Conservation (phyloP, 1,140 invertebrate species). For the Drosophila azteca region DNA sequence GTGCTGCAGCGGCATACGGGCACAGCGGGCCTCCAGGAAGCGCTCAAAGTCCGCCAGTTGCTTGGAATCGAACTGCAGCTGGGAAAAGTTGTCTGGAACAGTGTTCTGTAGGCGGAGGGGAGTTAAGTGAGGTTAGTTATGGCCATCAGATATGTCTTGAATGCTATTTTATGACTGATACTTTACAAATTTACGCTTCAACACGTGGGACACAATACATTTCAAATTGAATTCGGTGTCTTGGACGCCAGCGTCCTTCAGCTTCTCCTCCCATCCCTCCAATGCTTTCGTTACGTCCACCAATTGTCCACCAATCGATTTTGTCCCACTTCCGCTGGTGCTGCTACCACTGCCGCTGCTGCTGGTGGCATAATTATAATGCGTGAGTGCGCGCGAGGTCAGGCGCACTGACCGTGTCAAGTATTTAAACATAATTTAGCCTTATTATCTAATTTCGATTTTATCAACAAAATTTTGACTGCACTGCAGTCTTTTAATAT, state of each 20-base stretch:
- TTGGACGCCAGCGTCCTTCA: slow-evolving; percentile 72
- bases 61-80: slow-evolving; percentile 55
- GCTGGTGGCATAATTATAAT: slow-evolving; percentile 11
- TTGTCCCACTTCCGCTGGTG: not conserved
- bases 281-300: slow-evolving; percentile 58
- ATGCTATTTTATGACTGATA: not conserved
- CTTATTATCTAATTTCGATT: slow-evolving; percentile 71
- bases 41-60: slow-evolving; percentile 73
- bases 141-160: not conserved
- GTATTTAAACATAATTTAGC: slow-evolving; percentile 60
- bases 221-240: slow-evolving; percentile 83
- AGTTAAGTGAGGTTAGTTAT: slow-evolving; percentile 19
- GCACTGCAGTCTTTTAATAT: not conserved
- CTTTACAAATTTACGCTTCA: slow-evolving; percentile 77
- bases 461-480: slow-evolving; percentile 50
- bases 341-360: not conserved
- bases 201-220: slow-evolving; percentile 82
- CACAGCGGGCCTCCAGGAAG: slow-evolving; percentile 79
- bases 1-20: slow-evolving; percentile 89
- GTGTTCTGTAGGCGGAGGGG: slow-evolving; percentile 46
- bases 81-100: slow-evolving; percentile 57
- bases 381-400: slow-evolving; percentile 10
- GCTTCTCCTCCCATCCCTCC: slow-evolving; percentile 72
- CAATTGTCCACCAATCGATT: not conserved
- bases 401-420: slow-evolving; percentile 33